These are phyloP conservation scores for Panopea generosa DNA, from an alignment of 2,888 invertebrate species.

Conservation along the genomic window DNA sequence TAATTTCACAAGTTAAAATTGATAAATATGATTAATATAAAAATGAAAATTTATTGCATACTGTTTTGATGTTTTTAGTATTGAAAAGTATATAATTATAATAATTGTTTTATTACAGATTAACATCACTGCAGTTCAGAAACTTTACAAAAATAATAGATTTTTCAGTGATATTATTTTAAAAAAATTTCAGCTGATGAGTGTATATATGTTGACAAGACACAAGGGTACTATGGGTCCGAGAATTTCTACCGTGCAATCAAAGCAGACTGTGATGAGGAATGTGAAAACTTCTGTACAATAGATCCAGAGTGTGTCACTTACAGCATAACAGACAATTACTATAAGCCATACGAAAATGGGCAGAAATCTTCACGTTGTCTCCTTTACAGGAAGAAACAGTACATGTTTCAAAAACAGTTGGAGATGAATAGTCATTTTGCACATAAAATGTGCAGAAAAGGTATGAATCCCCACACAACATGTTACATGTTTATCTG, in stretches of 20 bases:
- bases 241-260: conserved; percentile 15
- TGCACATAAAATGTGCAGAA: conserved; percentile 8
- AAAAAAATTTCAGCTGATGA: neutral
- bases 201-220: neutral
- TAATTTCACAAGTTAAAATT: too few relatives aligned
- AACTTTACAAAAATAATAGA: too few relatives aligned
- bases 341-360: conserved; percentile 1
- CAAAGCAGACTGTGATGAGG: neutral
- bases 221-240: neutral
- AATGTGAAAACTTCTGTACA: conserved; percentile 2
- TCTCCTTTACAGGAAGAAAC: neutral
- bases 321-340: conserved; percentile 2
- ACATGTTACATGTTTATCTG: too few relatives aligned
- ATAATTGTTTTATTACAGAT: too few relatives aligned
- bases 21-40: too few relatives aligned
- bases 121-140: too few relatives aligned
- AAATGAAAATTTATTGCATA: too few relatives aligned
- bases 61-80: too few relatives aligned
- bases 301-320: conserved; percentile 4
- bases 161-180: too few relatives aligned
- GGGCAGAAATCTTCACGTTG: conserved; percentile 1
- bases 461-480: conserved; percentile 2
- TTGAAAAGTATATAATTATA: too few relatives aligned
- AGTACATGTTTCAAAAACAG: neutral
- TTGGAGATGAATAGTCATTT: conserved; percentile 2